Evolutionary conservation across 2,113 vertebrate species (phyloP), one percentile per base, ranked within the genome.

Genomic region (Malaclemys terrapin): DNA sequence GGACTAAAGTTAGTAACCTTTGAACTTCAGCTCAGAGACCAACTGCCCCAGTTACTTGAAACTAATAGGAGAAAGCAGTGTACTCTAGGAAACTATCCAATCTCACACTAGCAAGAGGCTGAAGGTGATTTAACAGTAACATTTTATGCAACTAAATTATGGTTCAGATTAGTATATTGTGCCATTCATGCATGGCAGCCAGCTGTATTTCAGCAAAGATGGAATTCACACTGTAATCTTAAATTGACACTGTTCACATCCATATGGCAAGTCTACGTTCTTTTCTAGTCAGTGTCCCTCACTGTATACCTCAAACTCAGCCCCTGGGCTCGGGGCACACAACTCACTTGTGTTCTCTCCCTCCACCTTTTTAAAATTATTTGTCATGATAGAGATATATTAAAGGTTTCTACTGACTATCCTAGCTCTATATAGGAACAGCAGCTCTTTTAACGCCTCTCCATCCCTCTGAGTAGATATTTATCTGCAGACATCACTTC

Each of bases 31-130:
- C 0, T 0, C 27, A 13, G 19, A 88, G 38, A 52, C 72, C 93
- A 93, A 95, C 91, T 88, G 25, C 25, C 76, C 9, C 27, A 86
- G 62, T 72, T 49, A 92, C 62, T 94, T 80, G 91, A 91, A 84
- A 87, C 31, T 1, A 0, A 0, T 2, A 5, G 2, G 91, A 79
- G 69, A 85, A 83, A 85, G 56, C 56, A 93, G 29, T 72, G 38
- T 20, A 69, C 8, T 20, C 65, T 72, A n/a, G 8, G 8, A 87
- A 93, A 80, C 3, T 10, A 79, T 84, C 10, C 17, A 17, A 69
- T 20, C 2, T 4, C 3, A 22, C 76, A 49, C 20, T 83, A 90
- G 20, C 59, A 87, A 20, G 5, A 83, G n/a, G 20, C 54, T 75
- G 65, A 5, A 72, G 9, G 65, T 72, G n/a, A 62, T 31, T 62